These are phyloP conservation scores for Andrena flavipes DNA, from an alignment of 2,888 invertebrate genomes.

Conservation along the genomic window DNA sequence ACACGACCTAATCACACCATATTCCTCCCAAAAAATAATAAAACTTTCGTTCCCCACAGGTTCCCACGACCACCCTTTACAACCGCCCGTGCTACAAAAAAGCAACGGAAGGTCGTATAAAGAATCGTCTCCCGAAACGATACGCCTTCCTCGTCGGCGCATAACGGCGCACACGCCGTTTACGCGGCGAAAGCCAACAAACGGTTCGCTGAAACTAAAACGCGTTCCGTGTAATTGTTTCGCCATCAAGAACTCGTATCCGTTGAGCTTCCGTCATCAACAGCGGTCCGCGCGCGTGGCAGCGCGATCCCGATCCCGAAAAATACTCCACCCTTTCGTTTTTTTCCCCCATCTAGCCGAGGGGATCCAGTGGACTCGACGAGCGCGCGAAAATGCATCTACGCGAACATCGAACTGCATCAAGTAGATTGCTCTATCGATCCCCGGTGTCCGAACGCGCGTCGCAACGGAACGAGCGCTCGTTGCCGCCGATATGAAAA, in stretches of 20 bases:
- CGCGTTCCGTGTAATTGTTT: conserved; percentile 58
- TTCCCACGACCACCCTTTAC: not conserved
- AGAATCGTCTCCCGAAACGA: not conserved
- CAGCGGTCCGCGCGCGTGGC: conserved; percentile 30
- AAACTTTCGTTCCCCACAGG: not conserved
- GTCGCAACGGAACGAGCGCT: not conserved
- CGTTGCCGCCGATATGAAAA: not conserved
- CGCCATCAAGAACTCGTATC: conserved; percentile 53
- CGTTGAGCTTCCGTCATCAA: conserved; percentile 52
- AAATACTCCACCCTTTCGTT: conserved; percentile 45
- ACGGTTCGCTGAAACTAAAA: conserved; percentile 42
- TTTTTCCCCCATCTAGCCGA: conserved; percentile 38
- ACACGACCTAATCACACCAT: too few species aligned
- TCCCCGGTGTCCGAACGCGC: conserved; percentile 14
- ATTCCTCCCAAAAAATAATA: too few species aligned
- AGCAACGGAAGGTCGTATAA: not conserved
- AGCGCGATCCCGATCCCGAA: conserved; percentile 48
- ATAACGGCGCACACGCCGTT: conserved; percentile 9
- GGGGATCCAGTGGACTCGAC: conserved; percentile 54
- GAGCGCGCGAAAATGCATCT: conserved; percentile 60
- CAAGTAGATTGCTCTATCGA: conserved; percentile 67
- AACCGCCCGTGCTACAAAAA: not conserved
- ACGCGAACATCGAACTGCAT: conserved; percentile 60
- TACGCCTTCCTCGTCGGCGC: not conserved
- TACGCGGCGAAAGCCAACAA: conserved; percentile 12